Evolutionary conservation across 2,888 invertebrate genomes (phyloP).

Genomic region (Nomada fabriciana): DNA sequence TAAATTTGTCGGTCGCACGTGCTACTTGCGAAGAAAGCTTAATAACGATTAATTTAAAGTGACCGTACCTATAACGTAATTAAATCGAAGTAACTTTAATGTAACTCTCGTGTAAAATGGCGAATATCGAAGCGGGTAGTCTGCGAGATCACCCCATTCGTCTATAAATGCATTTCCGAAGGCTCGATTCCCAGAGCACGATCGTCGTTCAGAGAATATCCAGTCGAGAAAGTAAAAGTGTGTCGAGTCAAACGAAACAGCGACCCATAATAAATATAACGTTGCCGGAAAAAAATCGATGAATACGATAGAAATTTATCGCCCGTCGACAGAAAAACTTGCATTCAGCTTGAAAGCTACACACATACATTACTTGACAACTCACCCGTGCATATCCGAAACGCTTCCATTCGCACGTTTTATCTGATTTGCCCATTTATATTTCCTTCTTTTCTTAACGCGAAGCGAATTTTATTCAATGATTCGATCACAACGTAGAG

Average conservation of each 20-base stretch:
- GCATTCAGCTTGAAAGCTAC: background rate
- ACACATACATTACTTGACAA: background rate
- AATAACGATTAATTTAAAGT: constrained; percentile 12
- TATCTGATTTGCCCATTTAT: too few relatives aligned
- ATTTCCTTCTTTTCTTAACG: background rate
- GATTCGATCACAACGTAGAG: background rate
- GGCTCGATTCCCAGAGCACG: constrained; percentile 19
- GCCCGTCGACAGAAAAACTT: background rate
- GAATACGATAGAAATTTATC: background rate
- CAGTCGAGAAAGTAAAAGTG: constrained; percentile 6
- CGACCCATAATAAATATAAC: constrained; percentile 28
- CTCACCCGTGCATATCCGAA: background rate
- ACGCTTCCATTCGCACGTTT: background rate
- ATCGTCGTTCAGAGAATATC: constrained; percentile 27
- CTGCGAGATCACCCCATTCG: background rate
- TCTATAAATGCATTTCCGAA: constrained; percentile 14
- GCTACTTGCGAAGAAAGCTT: background rate
- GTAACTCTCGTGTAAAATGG: background rate
- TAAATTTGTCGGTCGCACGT: constrained; percentile 1
- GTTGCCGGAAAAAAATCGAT: constrained; percentile 20
- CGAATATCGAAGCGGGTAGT: constrained; percentile 1
- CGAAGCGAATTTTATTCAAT: background rate
- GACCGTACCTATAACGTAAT: too few relatives aligned
- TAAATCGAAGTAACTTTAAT: background rate
- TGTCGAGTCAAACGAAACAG: constrained; percentile 18